Conservation (phyloP, 2,888 invertebrate genomes). For the Pterostichus madidus region DNA sequence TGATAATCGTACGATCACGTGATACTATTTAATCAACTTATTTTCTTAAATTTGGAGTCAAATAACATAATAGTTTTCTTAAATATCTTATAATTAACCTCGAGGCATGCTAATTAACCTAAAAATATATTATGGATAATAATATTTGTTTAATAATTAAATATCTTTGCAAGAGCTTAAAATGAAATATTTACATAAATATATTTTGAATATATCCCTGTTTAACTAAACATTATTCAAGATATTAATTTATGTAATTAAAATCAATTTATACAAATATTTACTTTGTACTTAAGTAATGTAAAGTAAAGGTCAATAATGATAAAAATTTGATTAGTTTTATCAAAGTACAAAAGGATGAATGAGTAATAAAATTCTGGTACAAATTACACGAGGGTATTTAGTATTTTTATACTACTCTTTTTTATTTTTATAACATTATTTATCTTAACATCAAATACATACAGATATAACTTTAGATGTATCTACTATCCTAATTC, state of each 20-base stretch:
- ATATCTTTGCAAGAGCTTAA: not conserved
- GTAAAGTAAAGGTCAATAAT: conserved; percentile 1
- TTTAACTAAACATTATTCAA: not conserved
- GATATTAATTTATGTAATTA: not conserved
- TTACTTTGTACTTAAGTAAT: conserved; percentile 24
- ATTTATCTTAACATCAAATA: conserved; percentile 74
- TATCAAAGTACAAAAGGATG: not conserved
- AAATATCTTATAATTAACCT: not conserved
- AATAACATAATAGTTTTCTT: conserved; percentile 14
- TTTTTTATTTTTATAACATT: conserved; percentile 65
- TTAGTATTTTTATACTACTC: conserved; percentile 64
- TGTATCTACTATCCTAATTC: conserved; percentile 64
- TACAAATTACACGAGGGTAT: conserved; percentile 42
- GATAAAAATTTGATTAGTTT: conserved; percentile 11
- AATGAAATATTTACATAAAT: not conserved
- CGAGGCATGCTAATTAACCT: conserved; percentile 48
- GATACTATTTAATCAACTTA: conserved; percentile 52
- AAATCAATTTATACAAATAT: not conserved
- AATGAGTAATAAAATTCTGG: not conserved
- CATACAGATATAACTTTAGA: conserved; percentile 74
- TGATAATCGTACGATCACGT: conserved; percentile 58
- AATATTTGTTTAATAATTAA: not conserved
- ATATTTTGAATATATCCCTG: not conserved
- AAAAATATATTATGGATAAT: conserved; percentile 24
- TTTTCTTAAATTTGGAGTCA: conserved; percentile 26